Evolutionary conservation across 2,888 invertebrate genomes (phyloP).

Genomic region (Sympetrum striolatum): DNA sequence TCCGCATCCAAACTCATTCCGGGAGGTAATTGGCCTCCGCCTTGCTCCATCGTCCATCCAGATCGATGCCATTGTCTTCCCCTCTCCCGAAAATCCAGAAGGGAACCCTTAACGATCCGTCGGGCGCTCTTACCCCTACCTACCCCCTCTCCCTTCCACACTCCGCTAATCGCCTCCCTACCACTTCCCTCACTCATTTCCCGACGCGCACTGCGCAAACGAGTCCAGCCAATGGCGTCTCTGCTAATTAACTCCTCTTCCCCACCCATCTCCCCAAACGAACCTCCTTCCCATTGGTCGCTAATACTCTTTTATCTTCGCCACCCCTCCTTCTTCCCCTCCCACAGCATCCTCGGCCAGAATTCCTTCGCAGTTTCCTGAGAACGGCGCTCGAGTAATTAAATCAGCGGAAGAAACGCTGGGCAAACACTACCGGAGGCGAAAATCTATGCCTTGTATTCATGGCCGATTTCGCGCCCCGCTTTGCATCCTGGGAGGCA

Average conservation of each 20-base stretch:
- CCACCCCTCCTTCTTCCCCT: not conserved
- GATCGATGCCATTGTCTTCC: constrained; percentile 10
- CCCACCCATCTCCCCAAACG: constrained; percentile 37
- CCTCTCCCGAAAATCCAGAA: constrained; percentile 1
- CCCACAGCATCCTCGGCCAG: not conserved
- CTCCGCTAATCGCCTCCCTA: not conserved
- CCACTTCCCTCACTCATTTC: constrained; percentile 34
- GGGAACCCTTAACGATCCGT: constrained; percentile 25
- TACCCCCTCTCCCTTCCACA: not conserved
- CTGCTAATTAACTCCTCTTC: constrained; percentile 31
- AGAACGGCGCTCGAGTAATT: not conserved
- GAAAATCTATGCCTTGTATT: no score
- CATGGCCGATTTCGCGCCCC: no score
- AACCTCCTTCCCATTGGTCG: constrained; percentile 32
- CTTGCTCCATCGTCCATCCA: not conserved
- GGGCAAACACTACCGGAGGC: no score
- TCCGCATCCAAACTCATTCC: not conserved
- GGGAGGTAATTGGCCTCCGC: not conserved
- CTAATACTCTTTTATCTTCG: constrained; percentile 33
- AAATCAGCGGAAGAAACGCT: no score
- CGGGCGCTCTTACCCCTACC: not conserved
- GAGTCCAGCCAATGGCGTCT: constrained; percentile 39
- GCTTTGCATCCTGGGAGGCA: no score
- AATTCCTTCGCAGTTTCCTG: not conserved
- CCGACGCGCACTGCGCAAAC: constrained; percentile 33